A percentile compares a stretch with the other conserved stretches of the same genome.
Evolutionary conservation across 2,888 invertebrate species (phyloP).

Genomic region (Xylophagus ater): DNA sequence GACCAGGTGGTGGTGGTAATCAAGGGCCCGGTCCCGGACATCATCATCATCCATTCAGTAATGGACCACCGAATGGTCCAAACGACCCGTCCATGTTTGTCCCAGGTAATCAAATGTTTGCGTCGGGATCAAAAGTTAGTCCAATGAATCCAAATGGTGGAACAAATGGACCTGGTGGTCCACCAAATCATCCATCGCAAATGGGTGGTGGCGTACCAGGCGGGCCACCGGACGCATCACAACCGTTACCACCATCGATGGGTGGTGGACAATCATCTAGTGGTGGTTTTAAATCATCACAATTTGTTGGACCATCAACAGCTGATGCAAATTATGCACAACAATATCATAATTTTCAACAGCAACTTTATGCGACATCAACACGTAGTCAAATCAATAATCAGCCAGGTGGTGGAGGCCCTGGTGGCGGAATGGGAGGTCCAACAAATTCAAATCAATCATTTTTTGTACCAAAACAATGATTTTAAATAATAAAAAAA

Average conservation of each 20-base stretch:
- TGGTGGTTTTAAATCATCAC: slow-evolving; percentile 53
- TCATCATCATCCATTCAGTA: slow-evolving; percentile 29
- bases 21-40: slow-evolving; percentile 13
- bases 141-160: slow-evolving; percentile 39
- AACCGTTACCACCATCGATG: slow-evolving; percentile 69
- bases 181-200: slow-evolving; percentile 22
- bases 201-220: slow-evolving; percentile 33
- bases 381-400: slow-evolving; percentile 49
- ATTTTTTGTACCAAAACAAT: slow-evolving; percentile 36
- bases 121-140: slow-evolving; percentile 45
- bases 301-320: slow-evolving; percentile 75
- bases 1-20: slow-evolving; percentile 13
- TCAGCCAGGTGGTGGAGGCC: slow-evolving; percentile 20
- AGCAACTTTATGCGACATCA: slow-evolving; percentile 83
- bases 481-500: too few relatives aligned
- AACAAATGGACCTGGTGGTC: slow-evolving; percentile 26
- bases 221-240: slow-evolving; percentile 50
- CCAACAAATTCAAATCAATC: slow-evolving; percentile 32
- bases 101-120: slow-evolving; percentile 43
- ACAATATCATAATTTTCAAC: slow-evolving; percentile 92
- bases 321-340: slow-evolving; percentile 88
- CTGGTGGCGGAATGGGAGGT: slow-evolving; percentile 14
- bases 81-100: slow-evolving; percentile 23
- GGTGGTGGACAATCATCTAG: slow-evolving; percentile 45
- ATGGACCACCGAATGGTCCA: slow-evolving; percentile 24